Base-by-base conservation (phyloP, 2,797 vertebrate genomes). In the Morelia viridis region DNA sequence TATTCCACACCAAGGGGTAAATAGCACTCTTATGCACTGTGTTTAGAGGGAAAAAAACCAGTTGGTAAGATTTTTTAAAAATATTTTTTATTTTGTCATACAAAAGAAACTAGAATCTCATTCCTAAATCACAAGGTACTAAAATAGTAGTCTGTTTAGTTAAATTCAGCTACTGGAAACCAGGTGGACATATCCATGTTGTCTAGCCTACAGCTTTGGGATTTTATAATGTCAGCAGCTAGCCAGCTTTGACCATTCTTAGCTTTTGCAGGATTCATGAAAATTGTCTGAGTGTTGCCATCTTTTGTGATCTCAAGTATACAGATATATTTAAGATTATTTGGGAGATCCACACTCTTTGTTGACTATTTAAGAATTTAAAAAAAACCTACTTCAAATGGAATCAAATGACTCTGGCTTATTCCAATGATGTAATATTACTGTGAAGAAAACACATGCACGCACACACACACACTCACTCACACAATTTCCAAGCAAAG, bases 401-500 rank as follows among this genome's bases (percentile, higher is more conserved):
- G 6, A 71, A 15, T n/a, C 28, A 15, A 7, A 68, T 68, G 12
- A 68, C 65, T 31, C n/a, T 60, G 58, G 17, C 19, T 60, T 60
- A 62, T 8, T 28, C 60, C 24, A 68, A 62, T 88, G 65, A 71
- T 12, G 80, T 58, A 13, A 26, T 94, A 96, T 26, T 89, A 95
- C 94, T 92, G 15, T 93, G 92, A 92, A 94, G 58, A 60, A 28
- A n/a, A 68, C 64, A 31, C 26, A 65, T 65, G 28, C 65, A 7
- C 17, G 19, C 65, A 41, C 7, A 9, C 31, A 76, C 17, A 24
- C 58, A 60, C 17, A 60, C 1, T 19, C 17, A 60, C 5, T 5
- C 50, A 7, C 50, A 53, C 87, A 94, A 83, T 57, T 89, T 95
- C 93, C 35, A 93, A 58, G 19, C 92, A 94, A 94, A 92, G 85